These are phyloP conservation scores for Prunella fulvescens DNA, from an alignment of 2,113 vertebrate genomes.

Conservation along the genomic window DNA sequence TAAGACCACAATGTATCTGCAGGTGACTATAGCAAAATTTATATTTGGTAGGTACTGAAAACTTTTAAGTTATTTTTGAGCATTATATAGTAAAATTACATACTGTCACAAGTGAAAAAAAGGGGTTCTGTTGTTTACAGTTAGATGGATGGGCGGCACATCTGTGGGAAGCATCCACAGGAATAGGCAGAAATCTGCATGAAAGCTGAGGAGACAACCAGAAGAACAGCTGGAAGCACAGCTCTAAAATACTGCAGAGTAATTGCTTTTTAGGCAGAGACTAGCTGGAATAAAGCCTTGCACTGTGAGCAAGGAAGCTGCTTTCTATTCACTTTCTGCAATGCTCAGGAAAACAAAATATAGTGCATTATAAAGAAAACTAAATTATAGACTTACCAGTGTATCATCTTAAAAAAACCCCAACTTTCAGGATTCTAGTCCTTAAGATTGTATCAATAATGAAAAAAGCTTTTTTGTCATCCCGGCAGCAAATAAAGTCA, in stretches of 20 bases:
- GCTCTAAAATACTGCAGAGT: not conserved
- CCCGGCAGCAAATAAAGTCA: not conserved
- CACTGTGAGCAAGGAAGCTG: not conserved
- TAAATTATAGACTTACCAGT: not conserved
- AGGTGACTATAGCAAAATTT: not conserved
- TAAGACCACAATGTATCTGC: not conserved
- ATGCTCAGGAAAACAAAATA: not conserved
- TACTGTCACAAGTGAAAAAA: not conserved
- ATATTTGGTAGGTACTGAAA: not conserved
- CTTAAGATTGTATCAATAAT: not conserved
- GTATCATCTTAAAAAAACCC: not conserved
- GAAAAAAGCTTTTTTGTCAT: not conserved
- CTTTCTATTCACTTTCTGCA: conserved; percentile 3
- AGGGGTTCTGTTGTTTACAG: not conserved
- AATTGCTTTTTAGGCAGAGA: conserved; percentile 19
- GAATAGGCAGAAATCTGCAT: not conserved
- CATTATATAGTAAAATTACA: not conserved
- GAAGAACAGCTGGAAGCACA: conserved; percentile 33
- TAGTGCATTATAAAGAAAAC: not conserved
- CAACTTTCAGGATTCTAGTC: not conserved
- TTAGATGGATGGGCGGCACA: not conserved
- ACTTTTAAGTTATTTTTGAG: not conserved
- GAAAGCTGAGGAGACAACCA: conserved; percentile 2
- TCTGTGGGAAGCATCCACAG: not conserved
- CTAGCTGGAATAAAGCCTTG: not conserved